Percentiles rank a stretch among this genome's conserved stretches.
These are phyloP conservation scores for Lepus europaeus DNA, from an alignment of 2,113 vertebrate genomes.

Conservation along the genomic window DNA sequence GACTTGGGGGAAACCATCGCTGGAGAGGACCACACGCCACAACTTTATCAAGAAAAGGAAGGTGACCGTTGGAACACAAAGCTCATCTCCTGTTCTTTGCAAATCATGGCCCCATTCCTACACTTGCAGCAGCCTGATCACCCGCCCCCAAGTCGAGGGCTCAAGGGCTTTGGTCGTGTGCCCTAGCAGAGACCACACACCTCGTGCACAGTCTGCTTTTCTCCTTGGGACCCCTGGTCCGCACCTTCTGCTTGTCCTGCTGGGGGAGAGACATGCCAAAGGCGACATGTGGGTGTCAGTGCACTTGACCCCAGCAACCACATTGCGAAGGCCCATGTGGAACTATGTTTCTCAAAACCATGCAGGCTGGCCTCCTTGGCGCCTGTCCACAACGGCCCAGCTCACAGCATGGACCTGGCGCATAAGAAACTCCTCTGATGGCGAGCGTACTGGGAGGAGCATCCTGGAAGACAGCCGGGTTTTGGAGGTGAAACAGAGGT, in stretches of 20 bases:
- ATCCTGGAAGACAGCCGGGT: neutral
- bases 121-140: neutral
- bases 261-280: neutral
- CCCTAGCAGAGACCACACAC: neutral
- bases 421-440: no score
- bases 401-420: neutral
- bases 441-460: neutral
- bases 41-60: neutral
- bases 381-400: neutral
- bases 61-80: neutral
- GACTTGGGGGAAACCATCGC: neutral
- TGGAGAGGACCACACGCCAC: neutral
- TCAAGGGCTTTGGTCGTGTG: neutral
- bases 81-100: neutral
- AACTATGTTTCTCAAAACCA: neutral
- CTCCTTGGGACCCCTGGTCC: neutral
- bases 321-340: neutral
- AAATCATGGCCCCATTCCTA: neutral
- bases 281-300: neutral
- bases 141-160: no score
- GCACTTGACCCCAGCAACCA: neutral
- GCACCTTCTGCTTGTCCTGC: neutral
- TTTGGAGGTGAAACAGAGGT: constrained; percentile 16
- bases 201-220: neutral
- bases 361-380: neutral